A percentile compares a stretch with the other conserved stretches of the same genome.
Evolutionary conservation across 30 jellyfish, hydroid and myxozoan genomes (phyloP).

Genomic region (Pseudorhiza aurosa): DNA sequence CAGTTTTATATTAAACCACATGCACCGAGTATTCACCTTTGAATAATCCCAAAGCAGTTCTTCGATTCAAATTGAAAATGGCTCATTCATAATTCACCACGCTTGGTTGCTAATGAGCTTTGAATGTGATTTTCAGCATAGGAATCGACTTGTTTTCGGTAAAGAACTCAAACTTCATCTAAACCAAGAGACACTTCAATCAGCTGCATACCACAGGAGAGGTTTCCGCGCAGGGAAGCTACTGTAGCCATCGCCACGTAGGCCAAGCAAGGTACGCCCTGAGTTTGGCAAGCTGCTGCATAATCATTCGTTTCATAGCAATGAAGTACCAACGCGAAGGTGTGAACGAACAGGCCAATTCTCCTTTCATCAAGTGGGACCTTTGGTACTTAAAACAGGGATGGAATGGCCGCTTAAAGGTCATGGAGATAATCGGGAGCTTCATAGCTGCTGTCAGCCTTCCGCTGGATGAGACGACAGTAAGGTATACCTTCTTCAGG

Average conservation of each 20-base stretch:
- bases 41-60: slow-evolving; percentile 27
- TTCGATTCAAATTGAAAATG: slow-evolving; percentile 37
- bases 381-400: slow-evolving; percentile 41
- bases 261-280: background rate
- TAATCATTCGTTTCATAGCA: background rate
- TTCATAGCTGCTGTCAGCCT: slow-evolving; percentile 52
- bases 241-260: too few species aligned
- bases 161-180: slow-evolving; percentile 29
- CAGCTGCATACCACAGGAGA: too few species aligned
- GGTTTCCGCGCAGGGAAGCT: too few species aligned
- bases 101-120: slow-evolving; percentile 58
- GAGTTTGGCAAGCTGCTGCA: background rate
- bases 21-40: slow-evolving; percentile 8
- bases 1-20: slow-evolving; percentile 45
- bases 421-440: slow-evolving; percentile 28
- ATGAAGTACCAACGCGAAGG: slow-evolving; percentile 72
- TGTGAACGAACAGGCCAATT: background rate
- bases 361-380: slow-evolving; percentile 29
- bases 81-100: slow-evolving; percentile 14
- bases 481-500: slow-evolving; percentile 54
- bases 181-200: slow-evolving; percentile 4
- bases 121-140: slow-evolving; percentile 23
- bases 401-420: slow-evolving; percentile 67
- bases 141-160: slow-evolving; percentile 13
- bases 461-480: slow-evolving; percentile 53